Evolutionary conservation across 2,888 invertebrate species (phyloP), one percentile per base, ranked within the genome.

Genomic region (Sminthurides aquaticus): DNA sequence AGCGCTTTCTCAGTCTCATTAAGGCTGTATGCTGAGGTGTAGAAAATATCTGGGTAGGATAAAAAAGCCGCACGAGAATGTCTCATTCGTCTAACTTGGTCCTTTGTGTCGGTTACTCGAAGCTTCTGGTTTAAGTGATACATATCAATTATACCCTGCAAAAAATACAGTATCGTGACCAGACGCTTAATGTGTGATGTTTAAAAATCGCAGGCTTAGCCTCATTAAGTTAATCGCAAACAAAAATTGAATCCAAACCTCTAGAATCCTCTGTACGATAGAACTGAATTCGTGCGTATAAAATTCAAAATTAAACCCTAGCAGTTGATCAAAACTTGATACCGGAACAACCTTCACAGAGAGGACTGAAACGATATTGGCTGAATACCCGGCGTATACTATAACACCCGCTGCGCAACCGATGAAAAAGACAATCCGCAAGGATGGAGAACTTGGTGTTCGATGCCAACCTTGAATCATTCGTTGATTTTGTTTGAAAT

Each of bases 331-430:
- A 29, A 63, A 52, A 20, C 49, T 11, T 18, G 43, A 43, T 1
- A 63, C 57, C 1, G 63, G 63, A 1, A 58, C 25, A 15, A 28
- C 18, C 49, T 58, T 63, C 52, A 63, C 63, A 20, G 58, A 58
- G 1, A 63, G 34, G 22, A 63, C 63, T 2, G 63, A 63, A 22
- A 63, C 63, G 29, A 63, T 63, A 3, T 55, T n/a, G 1, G 63
- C 63, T 8, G 63, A 63, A 24, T 63, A 63, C 15, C 49, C 58
- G 3, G 49, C 27, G 52, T 63, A 58, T 3, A 34, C 22, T 11
- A 63, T 18, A 3, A 63, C 20, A 15, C 49, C 63, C 3, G 29
- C 34, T 1, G 34, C 3, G 27, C 58, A 57, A 5, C 63, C 63
- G 29, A 48, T 49, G 22, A 63, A 26, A 22, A 63, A 63, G 26